Conservation (phyloP, 2,888 invertebrate species). For the Villa cingulata region DNA sequence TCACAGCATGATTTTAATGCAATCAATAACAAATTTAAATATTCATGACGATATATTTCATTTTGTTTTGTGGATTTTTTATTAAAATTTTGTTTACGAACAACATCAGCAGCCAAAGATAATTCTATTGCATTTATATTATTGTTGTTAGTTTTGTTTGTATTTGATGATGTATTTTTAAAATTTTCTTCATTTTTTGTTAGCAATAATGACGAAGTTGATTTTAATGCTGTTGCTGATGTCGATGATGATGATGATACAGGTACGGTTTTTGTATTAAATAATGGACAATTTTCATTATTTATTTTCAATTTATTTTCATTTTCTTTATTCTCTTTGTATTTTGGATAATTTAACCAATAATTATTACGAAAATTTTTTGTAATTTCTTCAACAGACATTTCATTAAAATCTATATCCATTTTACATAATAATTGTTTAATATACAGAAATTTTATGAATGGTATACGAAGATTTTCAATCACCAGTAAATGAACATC, state of each 20-base stretch:
- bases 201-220: background rate
- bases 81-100: conserved; percentile 16
- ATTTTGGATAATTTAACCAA: conserved; percentile 24
- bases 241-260: no score
- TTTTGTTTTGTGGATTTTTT: background rate
- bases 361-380: conserved; percentile 23
- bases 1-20: conserved; percentile 25
- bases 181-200: background rate
- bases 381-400: conserved; percentile 25
- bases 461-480: conserved; percentile 22
- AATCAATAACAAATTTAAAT: conserved; percentile 22
- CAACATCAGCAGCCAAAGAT: no score
- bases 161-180: background rate
- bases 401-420: conserved; percentile 12
- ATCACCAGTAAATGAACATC: conserved; percentile 23
- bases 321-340: background rate
- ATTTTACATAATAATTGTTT: conserved; percentile 22
- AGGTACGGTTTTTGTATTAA: no score
- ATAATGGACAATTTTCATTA: background rate
- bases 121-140: no score
- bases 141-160: no score
- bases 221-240: background rate
- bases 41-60: conserved; percentile 22
- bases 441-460: conserved; percentile 26
- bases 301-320: background rate